These are phyloP conservation scores for Plebejus argus DNA, from an alignment of 2,888 invertebrate species.

Conservation along the genomic window DNA sequence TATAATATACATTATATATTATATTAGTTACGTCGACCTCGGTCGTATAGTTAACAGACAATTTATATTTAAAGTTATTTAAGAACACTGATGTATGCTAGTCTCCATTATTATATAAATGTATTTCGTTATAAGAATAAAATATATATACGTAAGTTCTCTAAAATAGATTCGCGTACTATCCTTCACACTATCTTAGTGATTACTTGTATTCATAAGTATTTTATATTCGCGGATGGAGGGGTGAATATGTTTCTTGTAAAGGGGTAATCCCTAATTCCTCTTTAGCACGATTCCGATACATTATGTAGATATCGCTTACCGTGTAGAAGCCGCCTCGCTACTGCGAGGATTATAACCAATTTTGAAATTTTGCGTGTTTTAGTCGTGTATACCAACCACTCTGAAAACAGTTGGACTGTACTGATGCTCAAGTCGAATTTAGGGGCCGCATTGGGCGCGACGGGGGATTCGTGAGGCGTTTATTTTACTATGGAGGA, in stretches of 20 bases:
- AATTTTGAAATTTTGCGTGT: slow-evolving; percentile 43
- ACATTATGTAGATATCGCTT: slow-evolving; percentile 45
- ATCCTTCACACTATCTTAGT: slow-evolving; percentile 59
- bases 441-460: slow-evolving; percentile 44
- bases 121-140: slow-evolving; percentile 58
- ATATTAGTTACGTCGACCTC: slow-evolving; percentile 40
- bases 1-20: slow-evolving; percentile 40
- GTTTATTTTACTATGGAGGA: slow-evolving; percentile 33
- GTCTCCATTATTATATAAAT: slow-evolving; percentile 73
- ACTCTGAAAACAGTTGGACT: slow-evolving; percentile 51
- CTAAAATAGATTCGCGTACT: slow-evolving; percentile 56
- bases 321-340: slow-evolving; percentile 39
- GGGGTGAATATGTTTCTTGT: slow-evolving; percentile 40
- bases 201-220: slow-evolving; percentile 55
- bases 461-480: slow-evolving; percentile 44
- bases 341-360: slow-evolving; percentile 37
- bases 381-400: slow-evolving; percentile 45
- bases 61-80: slow-evolving; percentile 59
- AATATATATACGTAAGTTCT: slow-evolving; percentile 63
- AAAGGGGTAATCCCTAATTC: slow-evolving; percentile 33
- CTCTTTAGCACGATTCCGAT: slow-evolving; percentile 38
- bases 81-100: slow-evolving; percentile 75
- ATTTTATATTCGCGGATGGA: slow-evolving; percentile 52
- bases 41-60: slow-evolving; percentile 49
- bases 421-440: slow-evolving; percentile 48